Base-by-base conservation (phyloP, 2,113 vertebrate species). In the Syngnathus typhle region DNA sequence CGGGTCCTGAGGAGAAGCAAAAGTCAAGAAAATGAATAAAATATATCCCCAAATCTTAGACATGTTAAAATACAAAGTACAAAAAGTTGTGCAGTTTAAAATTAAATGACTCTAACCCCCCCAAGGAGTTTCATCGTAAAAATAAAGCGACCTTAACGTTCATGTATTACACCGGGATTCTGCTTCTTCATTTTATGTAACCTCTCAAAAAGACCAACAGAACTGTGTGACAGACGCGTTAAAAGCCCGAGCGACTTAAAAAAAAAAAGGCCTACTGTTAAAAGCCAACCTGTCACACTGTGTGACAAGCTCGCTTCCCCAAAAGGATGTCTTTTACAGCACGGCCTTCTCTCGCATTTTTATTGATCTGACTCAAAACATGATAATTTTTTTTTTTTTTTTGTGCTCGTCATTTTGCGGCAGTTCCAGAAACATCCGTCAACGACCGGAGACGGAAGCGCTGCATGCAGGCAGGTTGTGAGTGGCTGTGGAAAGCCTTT, bases 1-100 rank as follows among this genome's bases (percentile, higher is more conserved):
- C 2, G 96, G 95, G 78, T 99, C 97, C 97, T 99, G 83, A 67
- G 76, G 80, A 23, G 81, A 82, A 75, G 76, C 1, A 61, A 6
- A 72, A 32, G 44, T 46, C 44, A 46, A 12, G 15, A 47, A 18
- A 32, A 32, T 32, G 27, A 27, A 55, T 12, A 13, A 12, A 55
- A 55, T 27, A 55, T 12, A 5, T 3, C 52, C 21, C 21, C 21
- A 55, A 55, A 55, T 10, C 15, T 47, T 3, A 21, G 2, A 5
- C 52, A 23, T 21, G 21, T 27, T 12, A 55, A 55, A 55, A 23
- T 12, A 55, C 27, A 55, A 55, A 23, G 9, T n/a, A 11, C 10
- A 7, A 21, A 54, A 23, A 54, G 51, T n/a, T 46, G 44, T 5
- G 15, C 13, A 47, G 46, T 15, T 16, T 47, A 47, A 47, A 47